These are phyloP conservation scores for Kradibia gibbosae DNA, from an alignment of 1,140 invertebrate genomes.

Conservation along the genomic window DNA sequence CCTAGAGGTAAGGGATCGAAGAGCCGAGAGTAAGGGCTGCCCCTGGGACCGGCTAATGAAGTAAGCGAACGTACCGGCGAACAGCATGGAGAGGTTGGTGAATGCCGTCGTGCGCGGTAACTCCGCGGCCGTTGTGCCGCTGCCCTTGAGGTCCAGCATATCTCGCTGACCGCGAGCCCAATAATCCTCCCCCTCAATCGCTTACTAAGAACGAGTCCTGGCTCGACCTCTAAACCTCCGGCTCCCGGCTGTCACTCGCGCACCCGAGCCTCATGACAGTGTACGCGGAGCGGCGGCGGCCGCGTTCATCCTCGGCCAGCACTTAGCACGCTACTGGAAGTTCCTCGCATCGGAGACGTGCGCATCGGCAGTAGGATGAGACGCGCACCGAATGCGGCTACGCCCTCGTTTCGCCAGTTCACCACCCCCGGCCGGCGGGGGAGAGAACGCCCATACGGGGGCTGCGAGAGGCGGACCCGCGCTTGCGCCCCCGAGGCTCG, in stretches of 20 bases:
- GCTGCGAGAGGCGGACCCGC: constrained; percentile 12
- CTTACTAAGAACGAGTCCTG: background rate
- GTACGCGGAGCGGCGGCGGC: background rate
- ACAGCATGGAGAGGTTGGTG: constrained; percentile 79
- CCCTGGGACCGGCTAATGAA: background rate
- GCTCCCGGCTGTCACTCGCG: constrained; percentile 27
- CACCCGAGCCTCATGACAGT: constrained; percentile 20
- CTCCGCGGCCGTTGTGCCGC: constrained; percentile 76
- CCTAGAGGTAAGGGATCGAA: background rate
- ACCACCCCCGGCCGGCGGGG: too few relatives aligned
- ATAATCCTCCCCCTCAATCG: background rate
- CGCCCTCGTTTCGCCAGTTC: constrained; percentile 12
- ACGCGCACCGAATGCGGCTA: constrained; percentile 19
- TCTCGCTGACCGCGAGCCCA: constrained; percentile 16
- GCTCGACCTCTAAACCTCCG: background rate
- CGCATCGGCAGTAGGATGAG: background rate
- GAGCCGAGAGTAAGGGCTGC: background rate
- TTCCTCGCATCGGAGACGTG: background rate
- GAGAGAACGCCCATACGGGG: background rate
- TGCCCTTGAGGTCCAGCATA: constrained; percentile 79
- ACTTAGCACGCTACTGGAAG: constrained; percentile 23
- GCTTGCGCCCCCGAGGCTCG: background rate
- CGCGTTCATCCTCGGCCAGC: constrained; percentile 36
- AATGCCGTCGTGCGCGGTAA: constrained; percentile 74
- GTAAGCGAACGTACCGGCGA: constrained; percentile 74